Evolutionary conservation across 2,888 invertebrate genomes (phyloP).

Genomic region (Sialis lutaria): DNA sequence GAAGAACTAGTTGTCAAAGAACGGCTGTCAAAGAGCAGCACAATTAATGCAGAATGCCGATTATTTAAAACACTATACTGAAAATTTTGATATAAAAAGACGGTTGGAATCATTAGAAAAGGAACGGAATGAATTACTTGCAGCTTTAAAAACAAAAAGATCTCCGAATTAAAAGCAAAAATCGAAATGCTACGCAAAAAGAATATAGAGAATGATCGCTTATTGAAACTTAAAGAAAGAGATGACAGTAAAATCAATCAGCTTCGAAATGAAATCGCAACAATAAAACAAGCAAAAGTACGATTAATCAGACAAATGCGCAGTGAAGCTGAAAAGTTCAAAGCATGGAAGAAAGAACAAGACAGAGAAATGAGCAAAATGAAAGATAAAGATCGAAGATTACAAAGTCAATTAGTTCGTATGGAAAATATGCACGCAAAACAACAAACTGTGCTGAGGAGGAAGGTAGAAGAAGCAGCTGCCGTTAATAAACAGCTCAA

Average conservation of each 20-base stretch:
- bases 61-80: slow-evolving; percentile 27
- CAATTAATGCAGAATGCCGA: slow-evolving; percentile 37
- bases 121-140: slow-evolving; percentile 55
- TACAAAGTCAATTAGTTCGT: slow-evolving; percentile 63
- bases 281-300: slow-evolving; percentile 68
- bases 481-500: slow-evolving; percentile 71
- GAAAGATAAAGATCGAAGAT: slow-evolving; percentile 65
- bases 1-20: slow-evolving; percentile 48
- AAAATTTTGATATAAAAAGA: slow-evolving; percentile 41
- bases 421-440: slow-evolving; percentile 62
- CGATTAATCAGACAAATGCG: slow-evolving; percentile 70
- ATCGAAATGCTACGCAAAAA: slow-evolving; percentile 56
- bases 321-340: slow-evolving; percentile 65
- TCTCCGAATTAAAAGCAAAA: slow-evolving; percentile 60
- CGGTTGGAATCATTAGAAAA: slow-evolving; percentile 51
- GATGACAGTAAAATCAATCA: slow-evolving; percentile 59
- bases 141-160: slow-evolving; percentile 51
- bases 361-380: slow-evolving; percentile 65
- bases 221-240: slow-evolving; percentile 61
- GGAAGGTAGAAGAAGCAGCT: slow-evolving; percentile 78
- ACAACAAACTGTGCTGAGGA: slow-evolving; percentile 66
- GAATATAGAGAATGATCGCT: slow-evolving; percentile 23
- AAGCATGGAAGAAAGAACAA: slow-evolving; percentile 61
- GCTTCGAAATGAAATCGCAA: slow-evolving; percentile 52
- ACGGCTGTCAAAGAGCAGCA: slow-evolving; percentile 42